Percentiles rank a stretch among this genome's conserved stretches.
Conservation (phyloP, 1,140 invertebrate genomes). For the Bicyclus anynana region DNA sequence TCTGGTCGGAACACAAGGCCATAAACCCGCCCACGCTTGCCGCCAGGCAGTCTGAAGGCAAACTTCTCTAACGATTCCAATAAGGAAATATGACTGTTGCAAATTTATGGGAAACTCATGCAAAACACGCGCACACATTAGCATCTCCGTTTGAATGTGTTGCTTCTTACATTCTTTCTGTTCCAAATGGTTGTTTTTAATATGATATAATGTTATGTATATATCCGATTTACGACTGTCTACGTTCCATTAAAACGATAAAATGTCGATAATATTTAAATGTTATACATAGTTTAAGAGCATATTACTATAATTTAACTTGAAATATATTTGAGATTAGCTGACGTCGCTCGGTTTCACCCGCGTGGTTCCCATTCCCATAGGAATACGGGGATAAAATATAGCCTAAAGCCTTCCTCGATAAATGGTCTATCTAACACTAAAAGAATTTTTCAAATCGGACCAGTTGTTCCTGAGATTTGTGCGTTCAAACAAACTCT, state of each 20-base stretch:
- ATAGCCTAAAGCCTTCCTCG: too few species aligned
- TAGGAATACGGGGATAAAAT: too few species aligned
- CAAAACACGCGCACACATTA: conserved; percentile 28
- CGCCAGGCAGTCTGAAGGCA: conserved; percentile 61
- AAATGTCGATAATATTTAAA: not conserved
- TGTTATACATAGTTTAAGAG: not conserved
- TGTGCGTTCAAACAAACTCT: too few species aligned
- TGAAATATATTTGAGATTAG: too few species aligned
- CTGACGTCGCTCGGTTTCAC: too few species aligned
- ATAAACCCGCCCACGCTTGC: conserved; percentile 32
- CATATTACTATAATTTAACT: not conserved
- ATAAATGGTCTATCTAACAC: too few species aligned
- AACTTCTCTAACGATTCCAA: conserved; percentile 37
- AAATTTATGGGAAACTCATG: conserved; percentile 42
- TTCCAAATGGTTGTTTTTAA: not conserved
- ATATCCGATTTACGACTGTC: not conserved
- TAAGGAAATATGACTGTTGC: conserved; percentile 32
- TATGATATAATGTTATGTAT: not conserved
- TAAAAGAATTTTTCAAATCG: too few species aligned
- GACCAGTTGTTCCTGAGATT: too few species aligned
- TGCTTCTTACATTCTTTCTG: not conserved
- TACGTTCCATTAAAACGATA: not conserved
- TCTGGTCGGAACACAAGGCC: conserved; percentile 16
- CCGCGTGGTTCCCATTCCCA: too few species aligned
- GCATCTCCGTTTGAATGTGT: conserved; percentile 17